Evolutionary conservation across 2,113 vertebrate species (phyloP), one percentile per base, ranked within the genome.

Genomic region (Oreochromis tanganicae): DNA sequence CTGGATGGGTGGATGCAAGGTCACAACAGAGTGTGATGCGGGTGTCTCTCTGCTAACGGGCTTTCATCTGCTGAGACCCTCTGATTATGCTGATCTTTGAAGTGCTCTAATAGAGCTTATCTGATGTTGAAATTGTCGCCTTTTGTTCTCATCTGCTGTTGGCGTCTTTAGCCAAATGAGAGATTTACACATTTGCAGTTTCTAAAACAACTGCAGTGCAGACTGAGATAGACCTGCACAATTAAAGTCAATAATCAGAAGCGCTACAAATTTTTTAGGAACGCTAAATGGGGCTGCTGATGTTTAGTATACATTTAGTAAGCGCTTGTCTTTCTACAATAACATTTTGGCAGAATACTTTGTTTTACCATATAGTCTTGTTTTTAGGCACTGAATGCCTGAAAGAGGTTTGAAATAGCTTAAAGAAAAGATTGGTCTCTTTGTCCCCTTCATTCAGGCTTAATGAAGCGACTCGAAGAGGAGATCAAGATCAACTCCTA

Each of bases 401-500:
- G 19, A 54, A 24, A 59, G 21, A 32, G 13, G 54, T 80, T 63
- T 43, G 75, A 36, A 81, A 81, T 21, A 19, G n/a, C 71, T 61
- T 81, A 41, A 78, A 71, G 7, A 41, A 71, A 34, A 34, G 2
- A 17, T 27, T 12, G 27, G 61, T 91, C 90, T 95, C 84, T 90
- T 93, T 24, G 24, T 24, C 24, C 24, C 24, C 24, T 24, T 24
- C 24, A 24, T 24, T 91, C 92, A 99, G 98, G 97, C 90, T 95
- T 99, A 94, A 97, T 98, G 97, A 99, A 98, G 95, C 97, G 98
- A 89, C 96, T 99, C 9, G 98, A 99, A 88, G 98, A 98, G 88
- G 98, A 99, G 95, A 97, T 98, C 73, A 98, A 98, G 95, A 98
- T 99, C 95, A 99, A 97, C 94, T 97, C 97, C 21, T 99, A 99